phyloP scores from a whole-genome alignment of 1,140 invertebrate species.

The Philotrypesis tridentata region DNA sequence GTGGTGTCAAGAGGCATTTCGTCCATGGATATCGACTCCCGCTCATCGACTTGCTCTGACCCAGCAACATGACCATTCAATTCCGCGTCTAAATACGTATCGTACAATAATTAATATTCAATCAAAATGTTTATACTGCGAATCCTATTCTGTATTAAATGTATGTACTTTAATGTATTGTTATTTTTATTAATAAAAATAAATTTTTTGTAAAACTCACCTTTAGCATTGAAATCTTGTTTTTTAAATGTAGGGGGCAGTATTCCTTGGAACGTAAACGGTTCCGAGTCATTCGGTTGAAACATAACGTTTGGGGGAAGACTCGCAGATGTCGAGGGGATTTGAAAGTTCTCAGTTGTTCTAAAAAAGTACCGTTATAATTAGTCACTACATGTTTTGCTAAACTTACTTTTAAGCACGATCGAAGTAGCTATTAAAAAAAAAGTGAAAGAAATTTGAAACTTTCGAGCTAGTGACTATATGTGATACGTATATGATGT shows the following conservation, averaged over 20 bases:
- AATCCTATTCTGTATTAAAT: slow-evolving; percentile 33
- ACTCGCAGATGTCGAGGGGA: slow-evolving; percentile 19
- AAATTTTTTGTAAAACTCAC: not conserved
- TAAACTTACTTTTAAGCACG: too few species aligned
- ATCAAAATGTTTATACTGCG: slow-evolving; percentile 1
- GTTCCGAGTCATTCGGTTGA: slow-evolving; percentile 60
- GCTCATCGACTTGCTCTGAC: not conserved
- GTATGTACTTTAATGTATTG: slow-evolving; percentile 18
- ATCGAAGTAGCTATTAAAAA: too few species aligned
- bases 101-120: not conserved
- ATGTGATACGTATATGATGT: too few species aligned
- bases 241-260: slow-evolving; percentile 31
- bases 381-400: not conserved
- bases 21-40: slow-evolving; percentile 10
- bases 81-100: slow-evolving; percentile 23
- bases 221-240: not conserved
- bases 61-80: slow-evolving; percentile 19
- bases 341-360: slow-evolving; percentile 19
- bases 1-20: too few species aligned
- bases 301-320: slow-evolving; percentile 60
- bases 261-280: slow-evolving; percentile 57
- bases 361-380: slow-evolving; percentile 5
- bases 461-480: too few species aligned
- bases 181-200: slow-evolving; percentile 35
- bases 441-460: too few species aligned